Conservation (phyloP, 2,113 vertebrate genomes). For the Mixornis gularis region DNA sequence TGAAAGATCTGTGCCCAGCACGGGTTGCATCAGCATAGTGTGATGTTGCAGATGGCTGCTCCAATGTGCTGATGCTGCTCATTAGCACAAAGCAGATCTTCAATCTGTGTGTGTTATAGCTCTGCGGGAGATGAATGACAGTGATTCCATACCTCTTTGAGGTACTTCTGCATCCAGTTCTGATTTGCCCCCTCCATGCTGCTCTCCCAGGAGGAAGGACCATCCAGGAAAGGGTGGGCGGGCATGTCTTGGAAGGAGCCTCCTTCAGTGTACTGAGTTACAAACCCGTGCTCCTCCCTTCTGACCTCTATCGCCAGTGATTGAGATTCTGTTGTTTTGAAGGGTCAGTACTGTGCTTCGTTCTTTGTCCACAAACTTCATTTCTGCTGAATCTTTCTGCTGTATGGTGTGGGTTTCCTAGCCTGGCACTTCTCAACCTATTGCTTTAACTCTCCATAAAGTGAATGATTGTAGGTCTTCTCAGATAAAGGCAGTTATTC, state of each 20-base stretch:
- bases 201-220: background rate
- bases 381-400: background rate
- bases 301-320: background rate
- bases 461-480: background rate
- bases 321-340: background rate
- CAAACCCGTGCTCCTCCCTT: background rate
- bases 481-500: background rate
- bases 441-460: background rate
- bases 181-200: background rate
- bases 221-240: background rate
- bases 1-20: background rate
- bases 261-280: background rate
- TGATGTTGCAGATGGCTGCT: background rate
- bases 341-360: background rate
- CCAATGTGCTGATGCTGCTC: background rate
- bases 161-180: background rate
- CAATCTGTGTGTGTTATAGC: background rate
- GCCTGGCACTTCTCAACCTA: background rate
- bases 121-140: background rate
- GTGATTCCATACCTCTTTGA: background rate
- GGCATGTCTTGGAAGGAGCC: background rate
- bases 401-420: accelerated
- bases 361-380: background rate
- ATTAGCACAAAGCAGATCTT: background rate
- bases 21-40: background rate